phyloP scores from a whole-genome alignment of 2,113 vertebrate genomes.

The Oophaga pumilio region DNA sequence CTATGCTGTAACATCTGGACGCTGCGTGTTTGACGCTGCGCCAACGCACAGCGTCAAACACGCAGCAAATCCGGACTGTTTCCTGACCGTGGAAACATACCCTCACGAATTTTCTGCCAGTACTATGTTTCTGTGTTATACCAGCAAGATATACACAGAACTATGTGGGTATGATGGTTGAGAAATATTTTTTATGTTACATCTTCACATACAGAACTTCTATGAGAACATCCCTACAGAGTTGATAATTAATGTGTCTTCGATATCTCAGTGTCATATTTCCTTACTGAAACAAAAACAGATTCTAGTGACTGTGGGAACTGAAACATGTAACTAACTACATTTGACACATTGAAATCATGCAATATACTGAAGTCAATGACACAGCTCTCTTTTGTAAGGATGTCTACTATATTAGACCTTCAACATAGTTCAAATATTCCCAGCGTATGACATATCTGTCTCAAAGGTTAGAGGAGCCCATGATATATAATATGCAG shows the following conservation, averaged over 20 bases:
- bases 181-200: background rate
- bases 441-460: background rate
- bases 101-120: background rate
- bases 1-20: too few relatives aligned
- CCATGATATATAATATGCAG: too few relatives aligned
- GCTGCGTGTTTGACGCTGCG: too few relatives aligned
- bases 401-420: background rate
- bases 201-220: background rate
- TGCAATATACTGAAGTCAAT: background rate
- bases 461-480: too few relatives aligned
- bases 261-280: slow-evolving; percentile 19
- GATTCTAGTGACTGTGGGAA: slow-evolving; percentile 18
- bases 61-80: too few relatives aligned
- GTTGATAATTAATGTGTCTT: slow-evolving; percentile 23
- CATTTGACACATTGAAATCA: slow-evolving; percentile 11
- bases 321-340: slow-evolving; percentile 22
- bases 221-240: background rate
- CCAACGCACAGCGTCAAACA: too few relatives aligned
- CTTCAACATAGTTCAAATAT: background rate
- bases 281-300: background rate
- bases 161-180: background rate
- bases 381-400: background rate
- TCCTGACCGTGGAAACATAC: too few relatives aligned
- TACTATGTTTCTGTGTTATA: background rate
- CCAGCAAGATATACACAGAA: background rate